Conservation (phyloP, 2,888 invertebrate species). For the Serrognathus titanus region DNA sequence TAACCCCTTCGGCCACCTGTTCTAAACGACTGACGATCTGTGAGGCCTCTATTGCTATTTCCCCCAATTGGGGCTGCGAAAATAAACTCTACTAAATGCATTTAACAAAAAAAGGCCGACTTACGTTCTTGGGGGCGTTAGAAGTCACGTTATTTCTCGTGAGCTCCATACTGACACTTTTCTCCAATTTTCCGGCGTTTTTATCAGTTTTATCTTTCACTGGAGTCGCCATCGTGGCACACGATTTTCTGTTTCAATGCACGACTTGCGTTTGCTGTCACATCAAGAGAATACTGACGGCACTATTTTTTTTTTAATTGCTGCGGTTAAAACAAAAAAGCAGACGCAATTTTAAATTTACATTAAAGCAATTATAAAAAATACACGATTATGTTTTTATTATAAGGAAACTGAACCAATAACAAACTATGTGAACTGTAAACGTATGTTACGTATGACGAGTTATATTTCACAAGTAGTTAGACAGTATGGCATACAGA, state of each 20-base stretch:
- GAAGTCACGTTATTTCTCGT: conserved; percentile 26
- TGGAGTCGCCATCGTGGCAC: conserved; percentile 40
- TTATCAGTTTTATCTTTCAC: conserved; percentile 32
- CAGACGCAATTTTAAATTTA: too few species aligned
- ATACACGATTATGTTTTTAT: too few species aligned
- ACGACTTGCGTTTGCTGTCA: too few species aligned
- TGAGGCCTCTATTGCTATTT: conserved; percentile 49
- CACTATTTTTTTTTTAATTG: too few species aligned
- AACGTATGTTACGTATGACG: too few species aligned
- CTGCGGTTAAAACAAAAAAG: too few species aligned
- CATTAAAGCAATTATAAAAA: too few species aligned
- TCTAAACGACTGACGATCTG: conserved; percentile 49
- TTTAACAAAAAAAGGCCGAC: not conserved
- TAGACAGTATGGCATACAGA: too few species aligned
- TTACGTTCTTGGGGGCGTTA: conserved; percentile 27
- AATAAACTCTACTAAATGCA: not conserved
- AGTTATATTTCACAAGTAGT: too few species aligned
- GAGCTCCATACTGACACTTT: conserved; percentile 30
- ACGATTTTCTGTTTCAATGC: not conserved
- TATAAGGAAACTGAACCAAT: too few species aligned
- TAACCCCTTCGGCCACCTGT: conserved; percentile 44
- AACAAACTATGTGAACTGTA: too few species aligned
- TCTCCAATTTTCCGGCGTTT: conserved; percentile 28
- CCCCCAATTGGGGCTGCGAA: conserved; percentile 43
- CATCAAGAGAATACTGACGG: too few species aligned